phyloP scores from a whole-genome alignment of 2,888 invertebrate species.

The Stictocephala bisonia region DNA sequence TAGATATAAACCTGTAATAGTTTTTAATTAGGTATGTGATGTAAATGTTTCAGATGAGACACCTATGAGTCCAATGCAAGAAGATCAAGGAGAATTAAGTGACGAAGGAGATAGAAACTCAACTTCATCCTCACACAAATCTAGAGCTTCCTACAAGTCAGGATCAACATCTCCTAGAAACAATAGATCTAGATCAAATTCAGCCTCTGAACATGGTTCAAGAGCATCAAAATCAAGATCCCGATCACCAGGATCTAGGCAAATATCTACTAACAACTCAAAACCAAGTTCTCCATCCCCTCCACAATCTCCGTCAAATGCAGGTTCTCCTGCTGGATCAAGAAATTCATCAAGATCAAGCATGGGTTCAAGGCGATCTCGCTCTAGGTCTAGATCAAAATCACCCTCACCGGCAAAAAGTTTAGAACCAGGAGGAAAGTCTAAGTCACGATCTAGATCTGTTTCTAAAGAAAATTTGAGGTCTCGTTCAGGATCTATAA shows the following conservation, averaged over 20 bases:
- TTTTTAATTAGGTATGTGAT: too few species aligned
- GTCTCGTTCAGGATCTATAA: too few species aligned
- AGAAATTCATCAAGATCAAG: slow-evolving; percentile 35
- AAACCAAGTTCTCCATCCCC: too few species aligned
- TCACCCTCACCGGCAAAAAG: background rate
- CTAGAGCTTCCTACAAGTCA: slow-evolving; percentile 58
- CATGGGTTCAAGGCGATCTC: slow-evolving; percentile 45
- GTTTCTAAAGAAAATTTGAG: too few species aligned
- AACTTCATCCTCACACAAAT: slow-evolving; percentile 40
- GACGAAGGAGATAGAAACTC: slow-evolving; percentile 43
- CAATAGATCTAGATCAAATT: slow-evolving; percentile 61
- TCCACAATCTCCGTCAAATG: slow-evolving; percentile 2
- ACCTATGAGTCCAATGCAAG: slow-evolving; percentile 44
- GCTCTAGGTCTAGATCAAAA: background rate
- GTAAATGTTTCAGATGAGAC: slow-evolving; percentile 43
- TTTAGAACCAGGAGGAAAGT: background rate
- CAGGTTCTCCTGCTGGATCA: slow-evolving; percentile 15
- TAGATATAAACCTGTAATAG: too few species aligned
- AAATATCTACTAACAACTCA: too few species aligned
- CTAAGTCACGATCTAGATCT: slow-evolving; percentile 51
- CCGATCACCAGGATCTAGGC: slow-evolving; percentile 57
- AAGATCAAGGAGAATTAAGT: slow-evolving; percentile 32
- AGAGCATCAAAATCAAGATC: slow-evolving; percentile 52
- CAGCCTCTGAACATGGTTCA: slow-evolving; percentile 52
- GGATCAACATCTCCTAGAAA: slow-evolving; percentile 29